Conservation (phyloP, 2,113 vertebrate genomes). For the Actenoides hombroni region DNA sequence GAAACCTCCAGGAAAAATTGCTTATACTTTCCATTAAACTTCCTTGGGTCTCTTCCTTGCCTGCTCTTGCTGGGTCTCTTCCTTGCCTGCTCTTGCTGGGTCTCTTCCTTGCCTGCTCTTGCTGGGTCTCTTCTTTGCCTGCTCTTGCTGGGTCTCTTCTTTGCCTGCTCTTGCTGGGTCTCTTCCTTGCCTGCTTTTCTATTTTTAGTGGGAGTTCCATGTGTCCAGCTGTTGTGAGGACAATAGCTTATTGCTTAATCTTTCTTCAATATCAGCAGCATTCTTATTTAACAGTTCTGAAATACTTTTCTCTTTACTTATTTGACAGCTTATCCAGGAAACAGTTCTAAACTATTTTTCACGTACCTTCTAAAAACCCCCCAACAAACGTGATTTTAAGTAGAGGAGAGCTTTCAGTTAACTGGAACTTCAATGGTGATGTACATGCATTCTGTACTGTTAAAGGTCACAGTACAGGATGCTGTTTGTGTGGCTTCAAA, state of each 20-base stretch:
- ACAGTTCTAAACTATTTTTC: background rate
- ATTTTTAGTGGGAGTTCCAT: background rate
- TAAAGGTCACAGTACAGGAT: accelerated
- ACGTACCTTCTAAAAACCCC: background rate
- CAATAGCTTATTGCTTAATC: background rate
- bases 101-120: too few species aligned
- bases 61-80: too few species aligned
- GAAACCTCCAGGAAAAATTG: background rate
- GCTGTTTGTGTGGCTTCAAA: background rate
- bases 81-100: too few species aligned
- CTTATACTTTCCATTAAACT: background rate
- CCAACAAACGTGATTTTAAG: background rate
- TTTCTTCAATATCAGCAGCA: background rate
- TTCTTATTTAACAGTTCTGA: background rate
- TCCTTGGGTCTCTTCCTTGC: background rate
- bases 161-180: too few species aligned
- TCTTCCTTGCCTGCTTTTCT: background rate
- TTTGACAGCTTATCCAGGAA: background rate
- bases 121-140: background rate
- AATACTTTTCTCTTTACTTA: background rate
- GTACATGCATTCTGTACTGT: background rate
- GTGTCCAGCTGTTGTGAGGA: background rate
- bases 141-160: too few species aligned
- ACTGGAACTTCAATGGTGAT: background rate
- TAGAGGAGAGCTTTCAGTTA: background rate